Conservation (phyloP, 2,888 invertebrate species). For the Abrostola triplasia region DNA sequence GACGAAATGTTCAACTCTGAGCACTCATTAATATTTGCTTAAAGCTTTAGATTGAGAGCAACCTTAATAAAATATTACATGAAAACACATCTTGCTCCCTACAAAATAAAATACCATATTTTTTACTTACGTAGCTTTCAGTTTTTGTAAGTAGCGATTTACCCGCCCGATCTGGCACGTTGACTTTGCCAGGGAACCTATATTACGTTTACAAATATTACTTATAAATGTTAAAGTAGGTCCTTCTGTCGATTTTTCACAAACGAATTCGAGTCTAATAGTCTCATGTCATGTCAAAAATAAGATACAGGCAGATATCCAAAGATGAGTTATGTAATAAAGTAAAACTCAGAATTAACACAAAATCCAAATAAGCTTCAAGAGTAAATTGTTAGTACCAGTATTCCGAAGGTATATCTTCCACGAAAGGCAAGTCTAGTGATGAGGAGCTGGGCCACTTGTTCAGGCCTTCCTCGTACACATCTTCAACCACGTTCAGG, state of each 20-base stretch:
- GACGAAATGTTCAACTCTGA: too few species aligned
- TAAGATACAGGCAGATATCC: too few species aligned
- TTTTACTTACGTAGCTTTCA: conserved; percentile 27
- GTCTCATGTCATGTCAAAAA: too few species aligned
- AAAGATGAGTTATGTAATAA: too few species aligned
- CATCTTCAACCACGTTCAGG: conserved; percentile 68
- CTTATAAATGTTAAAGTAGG: too few species aligned
- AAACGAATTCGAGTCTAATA: too few species aligned
- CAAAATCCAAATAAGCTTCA: background rate
- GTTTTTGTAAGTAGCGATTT: background rate
- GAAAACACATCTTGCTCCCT: background rate
- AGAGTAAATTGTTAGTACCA: conserved; percentile 60
- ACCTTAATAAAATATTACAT: too few species aligned
- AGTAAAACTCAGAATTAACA: too few species aligned
- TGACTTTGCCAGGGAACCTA: conserved; percentile 82
- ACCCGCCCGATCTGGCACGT: conserved; percentile 46
- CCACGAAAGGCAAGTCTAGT: conserved; percentile 69
- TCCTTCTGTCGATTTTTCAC: background rate
- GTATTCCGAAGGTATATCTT: conserved; percentile 75
- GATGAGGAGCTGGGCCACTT: conserved; percentile 68
- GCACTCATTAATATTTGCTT: too few species aligned
- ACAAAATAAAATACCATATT: background rate
- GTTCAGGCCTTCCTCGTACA: conserved; percentile 59
- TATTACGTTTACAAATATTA: background rate
- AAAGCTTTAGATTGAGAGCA: background rate